Base-by-base conservation (phyloP, 2,797 vertebrate genomes). In the Argentina silus region DNA sequence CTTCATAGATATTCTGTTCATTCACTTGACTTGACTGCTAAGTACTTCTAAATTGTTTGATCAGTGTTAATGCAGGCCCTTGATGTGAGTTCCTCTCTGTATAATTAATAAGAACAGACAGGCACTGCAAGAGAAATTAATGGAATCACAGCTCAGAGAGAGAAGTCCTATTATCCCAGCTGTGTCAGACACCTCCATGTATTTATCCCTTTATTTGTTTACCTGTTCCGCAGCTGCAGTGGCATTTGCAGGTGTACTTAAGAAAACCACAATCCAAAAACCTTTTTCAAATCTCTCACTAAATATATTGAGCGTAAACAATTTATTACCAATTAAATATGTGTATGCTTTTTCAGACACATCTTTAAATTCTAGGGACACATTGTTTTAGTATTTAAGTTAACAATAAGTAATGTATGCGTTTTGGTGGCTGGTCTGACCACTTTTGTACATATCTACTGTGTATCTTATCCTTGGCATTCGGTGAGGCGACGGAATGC, bases 171-270 rank as follows among this genome's bases (percentile, higher is more conserved):
- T 89, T 87, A 85, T 82, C 83, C 78, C 70, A 79, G 84, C 86
- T 81, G 80, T 83, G 87, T 88, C 86, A 85, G 84, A 87, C 85
- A 84, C 73, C 83, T 80, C 64, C 69, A 84, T 86, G 81, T 86
- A 86, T 88, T 88, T 86, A 88, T 85, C 80, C 80, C 76, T 72
- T 85, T 78, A 77, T 88, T 83, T 86, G 85, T 86, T 86, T 71
- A 72, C 63, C 83, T 78, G 77, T 80, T 88, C 75, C 63, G 12
- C 27, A 47, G 63, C 63, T 45, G 3, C 45, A 45, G 68, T 61
- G 11, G 70, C 5, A 73, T 66, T 76, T 44, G 27, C 27, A 36
- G 27, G 27, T 36, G 27, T 36, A 36, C 27, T 36, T 36, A 36
- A 36, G 27, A 36, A 36, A 36, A 36, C 2, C 27, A 36, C 2